Evolutionary conservation across 1,140 invertebrate genomes (phyloP).

Genomic region (Diploscapter pachys): DNA sequence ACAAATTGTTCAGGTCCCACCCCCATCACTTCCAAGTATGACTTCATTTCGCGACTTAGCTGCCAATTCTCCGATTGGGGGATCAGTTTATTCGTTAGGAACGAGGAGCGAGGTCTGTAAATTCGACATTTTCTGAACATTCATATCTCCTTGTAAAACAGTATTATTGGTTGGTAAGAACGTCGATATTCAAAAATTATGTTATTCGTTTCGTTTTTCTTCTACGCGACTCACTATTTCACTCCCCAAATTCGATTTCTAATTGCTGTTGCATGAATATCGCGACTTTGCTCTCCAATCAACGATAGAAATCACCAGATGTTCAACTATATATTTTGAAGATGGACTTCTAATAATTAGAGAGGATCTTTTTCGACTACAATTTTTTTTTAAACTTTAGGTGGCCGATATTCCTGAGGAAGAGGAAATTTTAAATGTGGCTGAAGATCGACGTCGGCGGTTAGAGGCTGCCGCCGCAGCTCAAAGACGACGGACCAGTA

Average conservation of each 20-base stretch:
- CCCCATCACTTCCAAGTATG: slow-evolving; percentile 34
- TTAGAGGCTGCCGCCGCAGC: slow-evolving; percentile 21
- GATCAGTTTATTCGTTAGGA: slow-evolving; percentile 34
- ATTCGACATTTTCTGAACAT: background rate
- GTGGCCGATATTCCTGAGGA: slow-evolving; percentile 31
- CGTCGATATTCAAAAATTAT: too few species aligned
- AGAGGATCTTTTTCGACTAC: background rate
- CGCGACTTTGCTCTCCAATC: too few species aligned
- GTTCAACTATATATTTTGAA: too few species aligned
- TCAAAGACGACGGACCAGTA: slow-evolving; percentile 9
- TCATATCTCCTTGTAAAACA: too few species aligned
- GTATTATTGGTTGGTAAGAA: too few species aligned
- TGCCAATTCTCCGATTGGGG: slow-evolving; percentile 45
- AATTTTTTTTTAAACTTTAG: slow-evolving; percentile 8
- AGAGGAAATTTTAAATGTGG: slow-evolving; percentile 9
- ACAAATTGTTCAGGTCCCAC: too few species aligned
- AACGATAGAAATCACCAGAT: too few species aligned
- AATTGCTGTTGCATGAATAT: too few species aligned
- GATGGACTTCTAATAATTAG: background rate
- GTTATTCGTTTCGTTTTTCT: too few species aligned
- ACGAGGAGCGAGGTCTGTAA: slow-evolving; percentile 32
- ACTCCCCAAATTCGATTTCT: too few species aligned
- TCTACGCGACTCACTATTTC: too few species aligned
- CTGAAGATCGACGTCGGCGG: too few species aligned
- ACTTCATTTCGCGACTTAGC: slow-evolving; percentile 50